These are phyloP conservation scores for Crotophaga sulcirostris DNA, from an alignment of 2,113 vertebrate species.

Conservation along the genomic window DNA sequence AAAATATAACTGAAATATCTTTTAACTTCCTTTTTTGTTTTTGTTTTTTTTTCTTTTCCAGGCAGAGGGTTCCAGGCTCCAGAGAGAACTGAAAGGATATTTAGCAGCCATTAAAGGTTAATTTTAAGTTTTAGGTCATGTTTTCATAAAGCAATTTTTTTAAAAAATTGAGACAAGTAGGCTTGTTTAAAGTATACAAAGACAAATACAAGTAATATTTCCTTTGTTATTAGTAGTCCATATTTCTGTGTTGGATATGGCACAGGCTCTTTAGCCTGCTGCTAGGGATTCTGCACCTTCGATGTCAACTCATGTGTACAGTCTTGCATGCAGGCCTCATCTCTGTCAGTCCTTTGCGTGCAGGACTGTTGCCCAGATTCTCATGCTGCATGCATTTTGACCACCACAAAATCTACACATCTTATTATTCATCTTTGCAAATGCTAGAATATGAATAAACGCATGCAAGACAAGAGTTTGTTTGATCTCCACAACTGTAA, in stretches of 20 bases:
- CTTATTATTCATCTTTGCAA: not conserved
- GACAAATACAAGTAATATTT: not conserved
- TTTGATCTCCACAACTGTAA: not conserved
- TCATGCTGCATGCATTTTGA: not conserved
- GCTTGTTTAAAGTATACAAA: not conserved
- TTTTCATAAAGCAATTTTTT: not conserved
- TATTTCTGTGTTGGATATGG: not conserved
- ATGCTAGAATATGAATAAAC: not conserved
- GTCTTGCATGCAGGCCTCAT: not conserved
- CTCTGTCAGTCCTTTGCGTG: not conserved
- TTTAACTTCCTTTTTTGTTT: not conserved
- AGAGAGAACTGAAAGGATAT: conserved; percentile 93
- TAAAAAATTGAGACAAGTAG: not conserved
- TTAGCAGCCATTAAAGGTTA: conserved; percentile 97
- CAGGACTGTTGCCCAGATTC: not conserved
- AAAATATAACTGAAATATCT: not conserved
- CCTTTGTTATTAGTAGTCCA: not conserved
- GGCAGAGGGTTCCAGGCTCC: conserved; percentile 92
- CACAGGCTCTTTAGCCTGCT: not conserved
- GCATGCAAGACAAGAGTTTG: not conserved
- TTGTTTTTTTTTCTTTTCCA: conserved; percentile 66
- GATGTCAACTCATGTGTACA: not conserved
- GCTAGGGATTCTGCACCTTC: not conserved
- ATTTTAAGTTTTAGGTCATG: not conserved
- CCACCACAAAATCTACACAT: not conserved